phyloP scores from a whole-genome alignment of 2,888 invertebrate species.

The Cephalotes varians region DNA sequence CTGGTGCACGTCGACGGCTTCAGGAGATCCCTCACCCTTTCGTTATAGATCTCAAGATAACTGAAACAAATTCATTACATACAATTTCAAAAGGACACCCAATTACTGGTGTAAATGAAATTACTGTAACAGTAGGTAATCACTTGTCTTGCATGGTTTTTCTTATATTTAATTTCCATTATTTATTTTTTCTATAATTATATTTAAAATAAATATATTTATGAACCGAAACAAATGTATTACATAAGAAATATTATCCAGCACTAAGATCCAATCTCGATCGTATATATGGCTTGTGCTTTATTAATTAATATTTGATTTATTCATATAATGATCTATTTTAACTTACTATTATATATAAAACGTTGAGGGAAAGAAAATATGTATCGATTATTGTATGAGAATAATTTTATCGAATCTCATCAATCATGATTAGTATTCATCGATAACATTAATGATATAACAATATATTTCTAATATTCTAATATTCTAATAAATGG shows the following conservation, averaged over 20 bases:
- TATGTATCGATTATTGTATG: no score
- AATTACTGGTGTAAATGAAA: no score
- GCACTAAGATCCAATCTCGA: no score
- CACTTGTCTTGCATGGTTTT: neutral
- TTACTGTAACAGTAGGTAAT: neutral
- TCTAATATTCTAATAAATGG: conserved; percentile 5
- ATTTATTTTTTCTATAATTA: neutral
- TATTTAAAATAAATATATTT: neutral
- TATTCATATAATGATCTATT: no score
- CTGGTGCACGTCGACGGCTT: conserved; percentile 81
- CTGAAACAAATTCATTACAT: conserved; percentile 69
- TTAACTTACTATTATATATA: no score
- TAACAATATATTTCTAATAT: neutral
- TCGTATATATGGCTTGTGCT: no score
- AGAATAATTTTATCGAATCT: neutral
- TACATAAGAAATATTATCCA: no score
- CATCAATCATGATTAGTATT: neutral
- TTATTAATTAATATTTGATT: no score
- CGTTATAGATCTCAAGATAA: conserved; percentile 88
- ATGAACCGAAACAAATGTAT: no score
- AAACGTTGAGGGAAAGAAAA: no score
- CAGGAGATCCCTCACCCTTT: conserved; percentile 91
- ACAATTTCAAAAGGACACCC: conserved; percentile 1
- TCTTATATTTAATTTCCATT: neutral
- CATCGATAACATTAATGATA: neutral